phyloP scores from a whole-genome alignment of 1,140 invertebrate species.

The Drosophila orosa region DNA sequence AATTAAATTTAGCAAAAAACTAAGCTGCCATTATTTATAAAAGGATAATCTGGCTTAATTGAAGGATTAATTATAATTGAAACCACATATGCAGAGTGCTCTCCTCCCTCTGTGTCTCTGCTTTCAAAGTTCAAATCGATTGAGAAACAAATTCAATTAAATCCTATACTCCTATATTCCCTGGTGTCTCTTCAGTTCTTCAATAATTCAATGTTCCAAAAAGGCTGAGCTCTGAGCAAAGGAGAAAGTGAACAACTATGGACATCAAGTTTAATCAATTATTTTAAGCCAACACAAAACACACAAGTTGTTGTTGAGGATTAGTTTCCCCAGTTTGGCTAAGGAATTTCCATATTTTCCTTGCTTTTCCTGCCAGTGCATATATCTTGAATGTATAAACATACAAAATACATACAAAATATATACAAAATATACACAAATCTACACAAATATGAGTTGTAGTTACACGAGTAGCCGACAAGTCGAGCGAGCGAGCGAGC shows the following conservation, averaged over 20 bases:
- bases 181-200: neutral
- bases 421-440: conserved; percentile 6
- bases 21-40: conserved; percentile 4
- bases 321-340: conserved; percentile 1
- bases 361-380: conserved; percentile 14
- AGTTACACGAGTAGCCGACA: conserved; percentile 42
- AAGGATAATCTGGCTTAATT: conserved; percentile 14
- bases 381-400: neutral
- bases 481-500: conserved; percentile 11
- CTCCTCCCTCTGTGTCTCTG: neutral
- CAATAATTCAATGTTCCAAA: conserved; percentile 17
- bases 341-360: conserved; percentile 9
- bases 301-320: conserved; percentile 9
- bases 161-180: neutral
- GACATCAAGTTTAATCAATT: conserved; percentile 14
- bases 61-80: conserved; percentile 8
- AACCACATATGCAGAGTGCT: neutral
- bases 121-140: conserved; percentile 5
- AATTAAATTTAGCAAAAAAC: conserved; percentile 5
- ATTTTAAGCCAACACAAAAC: conserved; percentile 1
- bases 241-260: neutral
- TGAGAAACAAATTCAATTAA: conserved; percentile 16
- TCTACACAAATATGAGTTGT: conserved; percentile 46
- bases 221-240: neutral
- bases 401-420: conserved; percentile 14